phyloP scores from a whole-genome alignment of 2,888 invertebrate genomes.

The Corythucha ciliata region DNA sequence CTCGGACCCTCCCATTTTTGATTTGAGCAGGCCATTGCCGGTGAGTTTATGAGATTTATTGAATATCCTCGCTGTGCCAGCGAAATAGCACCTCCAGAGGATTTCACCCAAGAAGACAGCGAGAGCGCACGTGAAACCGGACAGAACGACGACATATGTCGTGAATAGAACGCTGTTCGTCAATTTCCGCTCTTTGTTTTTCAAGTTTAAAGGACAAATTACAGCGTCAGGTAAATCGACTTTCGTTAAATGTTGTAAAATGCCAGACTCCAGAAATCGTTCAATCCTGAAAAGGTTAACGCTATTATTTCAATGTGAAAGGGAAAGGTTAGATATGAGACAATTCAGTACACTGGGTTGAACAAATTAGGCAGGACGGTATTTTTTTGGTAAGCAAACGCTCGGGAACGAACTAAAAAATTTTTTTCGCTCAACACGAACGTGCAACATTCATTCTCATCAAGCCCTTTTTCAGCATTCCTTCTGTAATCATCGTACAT shows the following conservation, averaged over 20 bases:
- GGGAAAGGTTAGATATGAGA: too few relatives aligned
- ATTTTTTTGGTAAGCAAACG: conserved; percentile 59
- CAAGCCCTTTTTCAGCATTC: conserved; percentile 48
- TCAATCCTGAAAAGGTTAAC: conserved; percentile 47
- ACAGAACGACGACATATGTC: conserved; percentile 66
- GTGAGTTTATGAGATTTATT: conserved; percentile 17
- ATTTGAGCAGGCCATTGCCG: conserved; percentile 13
- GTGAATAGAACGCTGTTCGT: conserved; percentile 65
- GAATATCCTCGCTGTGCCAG: not conserved
- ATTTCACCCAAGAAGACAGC: conserved; percentile 60
- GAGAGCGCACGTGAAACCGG: conserved; percentile 56
- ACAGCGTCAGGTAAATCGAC: conserved; percentile 60
- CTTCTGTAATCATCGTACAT: conserved; percentile 60
- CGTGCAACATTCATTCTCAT: conserved; percentile 59
- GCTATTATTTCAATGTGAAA: not conserved
- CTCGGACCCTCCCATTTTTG: not conserved
- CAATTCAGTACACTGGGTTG: conserved; percentile 64
- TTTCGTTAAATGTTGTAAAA: conserved; percentile 56
- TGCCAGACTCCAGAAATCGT: conserved; percentile 63
- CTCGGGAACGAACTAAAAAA: conserved; percentile 56
- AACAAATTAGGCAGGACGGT: conserved; percentile 54
- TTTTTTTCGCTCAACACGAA: conserved; percentile 64
- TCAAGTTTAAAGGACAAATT: conserved; percentile 72
- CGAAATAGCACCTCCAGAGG: conserved; percentile 27
- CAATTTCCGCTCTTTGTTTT: conserved; percentile 67